These are phyloP conservation scores for Fragum fragum DNA, from an alignment of 2,888 invertebrate genomes.

Conservation along the genomic window DNA sequence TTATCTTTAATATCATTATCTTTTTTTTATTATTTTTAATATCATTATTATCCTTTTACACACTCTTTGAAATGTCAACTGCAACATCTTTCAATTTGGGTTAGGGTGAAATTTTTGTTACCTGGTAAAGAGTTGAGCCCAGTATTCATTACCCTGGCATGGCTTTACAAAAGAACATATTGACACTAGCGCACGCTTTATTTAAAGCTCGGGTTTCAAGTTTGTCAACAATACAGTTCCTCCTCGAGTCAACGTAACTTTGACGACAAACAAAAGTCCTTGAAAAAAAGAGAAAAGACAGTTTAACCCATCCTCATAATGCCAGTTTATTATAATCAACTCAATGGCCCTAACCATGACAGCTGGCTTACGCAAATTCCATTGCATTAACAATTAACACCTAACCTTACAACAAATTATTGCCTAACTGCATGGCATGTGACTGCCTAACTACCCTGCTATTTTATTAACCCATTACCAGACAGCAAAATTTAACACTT, in stretches of 20 bases:
- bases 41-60: too few species aligned
- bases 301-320: not conserved
- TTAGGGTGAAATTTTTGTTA: not conserved
- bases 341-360: not conserved
- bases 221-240: not conserved
- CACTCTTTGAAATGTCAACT: too few species aligned
- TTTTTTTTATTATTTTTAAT: too few species aligned
- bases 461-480: too few species aligned
- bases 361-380: not conserved
- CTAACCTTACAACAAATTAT: not conserved
- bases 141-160: not conserved
- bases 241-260: not conserved
- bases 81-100: not conserved
- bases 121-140: not conserved
- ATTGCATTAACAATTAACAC: not conserved
- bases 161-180: not conserved
- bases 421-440: too few species aligned
- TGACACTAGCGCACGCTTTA: not conserved
- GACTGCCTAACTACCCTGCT: too few species aligned
- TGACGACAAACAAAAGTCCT: slow-evolving; percentile 2
- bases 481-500: too few species aligned
- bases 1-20: too few species aligned
- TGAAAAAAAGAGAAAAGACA: not conserved
- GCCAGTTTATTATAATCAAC: too few species aligned
- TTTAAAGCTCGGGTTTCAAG: not conserved